Base-by-base conservation (phyloP, 2,113 vertebrate genomes). In the Cavia aperea region DNA sequence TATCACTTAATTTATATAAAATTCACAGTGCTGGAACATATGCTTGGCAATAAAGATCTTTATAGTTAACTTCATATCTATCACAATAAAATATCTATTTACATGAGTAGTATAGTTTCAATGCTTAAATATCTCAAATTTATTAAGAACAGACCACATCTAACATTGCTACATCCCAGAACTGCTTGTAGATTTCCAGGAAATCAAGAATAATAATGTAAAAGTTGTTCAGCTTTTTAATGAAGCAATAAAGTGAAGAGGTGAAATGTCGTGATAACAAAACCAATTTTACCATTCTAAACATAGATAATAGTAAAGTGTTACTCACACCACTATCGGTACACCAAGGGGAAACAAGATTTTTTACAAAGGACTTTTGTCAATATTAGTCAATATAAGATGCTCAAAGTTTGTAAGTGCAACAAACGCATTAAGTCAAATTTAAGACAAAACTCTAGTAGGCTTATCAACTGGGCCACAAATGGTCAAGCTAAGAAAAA, bases 31-130 rank as follows among this genome's bases (percentile, higher is more conserved):
- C 4, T 93, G 18, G 43, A 90, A 8, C 21, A 66, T 89, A 24
- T 15, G 10, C 46, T 92, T 85, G 77, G 43, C 73, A 90, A 66
- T 75, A 83, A 36, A 6, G 0, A 19, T 62, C 6, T 82, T 56
- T 51, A 7, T 4, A 79, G 29, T 33, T 26, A 82, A 7, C 31
- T 12, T 39, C 15, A 70, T 65, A 73, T 91, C 78, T 95, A 63
- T 60, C 77, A 93, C 72, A 65, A 51, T 68, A 62, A 89, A 91
- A 66, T 81, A 93, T 92, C 93, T 94, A 79, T 88, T 54, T 92
- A 93, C 49, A 95, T 92, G 96, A 92, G 63, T 77, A 15, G 5
- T 73, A 26, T 26, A 79, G 31, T 2, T 77, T 89, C 3, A 9
- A 33, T 78, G 54, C 56, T 85, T 5, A 81, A 0, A 5, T 66